Conservation (phyloP, 2,113 vertebrate species). For the Labrus mixtus region DNA sequence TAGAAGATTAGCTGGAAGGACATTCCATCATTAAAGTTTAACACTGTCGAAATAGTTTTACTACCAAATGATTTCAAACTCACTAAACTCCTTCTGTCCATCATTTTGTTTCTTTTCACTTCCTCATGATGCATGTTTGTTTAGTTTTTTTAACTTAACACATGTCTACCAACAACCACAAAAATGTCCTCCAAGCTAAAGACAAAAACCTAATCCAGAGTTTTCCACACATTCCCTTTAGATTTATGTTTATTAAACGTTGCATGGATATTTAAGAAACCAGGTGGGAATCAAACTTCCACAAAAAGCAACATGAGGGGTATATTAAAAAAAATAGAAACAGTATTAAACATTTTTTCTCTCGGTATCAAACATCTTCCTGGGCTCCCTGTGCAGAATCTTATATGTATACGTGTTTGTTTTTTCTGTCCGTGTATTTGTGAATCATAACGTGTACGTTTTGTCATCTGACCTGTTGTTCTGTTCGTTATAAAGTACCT, state of each 20-base stretch:
- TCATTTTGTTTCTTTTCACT: slow-evolving; percentile 1
- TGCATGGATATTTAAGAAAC: slow-evolving; percentile 47
- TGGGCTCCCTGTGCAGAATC: slow-evolving; percentile 54
- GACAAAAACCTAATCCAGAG: background rate
- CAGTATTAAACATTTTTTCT: slow-evolving; percentile 78
- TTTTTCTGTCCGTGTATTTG: slow-evolving; percentile 83
- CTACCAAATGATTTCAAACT: background rate
- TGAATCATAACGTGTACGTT: slow-evolving; percentile 90
- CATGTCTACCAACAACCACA: too few species aligned
- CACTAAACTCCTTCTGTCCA: background rate
- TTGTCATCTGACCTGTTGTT: slow-evolving; percentile 78
- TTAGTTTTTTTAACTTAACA: too few species aligned
- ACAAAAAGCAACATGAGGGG: background rate
- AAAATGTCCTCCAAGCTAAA: slow-evolving; percentile 11
- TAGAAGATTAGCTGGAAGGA: background rate
- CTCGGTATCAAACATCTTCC: slow-evolving; percentile 29
- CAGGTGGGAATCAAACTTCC: background rate
- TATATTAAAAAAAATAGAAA: slow-evolving; percentile 1
- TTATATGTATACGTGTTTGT: slow-evolving; percentile 57
- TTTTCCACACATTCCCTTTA: slow-evolving; percentile 63
- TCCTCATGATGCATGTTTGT: too few species aligned
- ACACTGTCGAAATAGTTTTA: background rate
- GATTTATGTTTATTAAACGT: background rate
- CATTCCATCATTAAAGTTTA: background rate
- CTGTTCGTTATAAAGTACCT: slow-evolving; percentile 32